A percentile compares a stretch with the other conserved stretches of the same genome.
phyloP scores from a whole-genome alignment of 2,888 invertebrate species.

The Napeogenes sylphis region DNA sequence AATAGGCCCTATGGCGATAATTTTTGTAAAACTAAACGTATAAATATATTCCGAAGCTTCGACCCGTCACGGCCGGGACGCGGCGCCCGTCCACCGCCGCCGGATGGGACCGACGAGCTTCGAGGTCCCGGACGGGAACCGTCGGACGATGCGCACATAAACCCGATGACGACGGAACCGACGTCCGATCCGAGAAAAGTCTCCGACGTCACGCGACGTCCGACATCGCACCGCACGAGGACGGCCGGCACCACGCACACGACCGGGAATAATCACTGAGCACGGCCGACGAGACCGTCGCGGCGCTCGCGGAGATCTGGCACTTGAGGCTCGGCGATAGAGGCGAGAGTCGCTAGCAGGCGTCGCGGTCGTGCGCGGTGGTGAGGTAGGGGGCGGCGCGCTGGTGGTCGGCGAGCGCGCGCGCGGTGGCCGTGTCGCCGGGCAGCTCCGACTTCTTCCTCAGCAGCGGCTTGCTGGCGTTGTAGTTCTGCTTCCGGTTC shows the following conservation, averaged over 20 bases:
- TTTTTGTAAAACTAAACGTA: neutral
- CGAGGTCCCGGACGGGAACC: no score
- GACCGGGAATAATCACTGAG: no score
- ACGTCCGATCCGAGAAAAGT: no score
- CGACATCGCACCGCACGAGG: no score
- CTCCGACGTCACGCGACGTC: no score
- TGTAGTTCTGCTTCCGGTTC: conserved; percentile 80
- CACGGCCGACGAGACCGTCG: no score
- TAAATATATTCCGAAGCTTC: neutral
- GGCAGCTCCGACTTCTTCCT: conserved; percentile 97
- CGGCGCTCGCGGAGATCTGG: conserved; percentile 13
- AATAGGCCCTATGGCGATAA: conserved; percentile 1
- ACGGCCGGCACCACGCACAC: no score
- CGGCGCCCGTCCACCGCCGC: no score
- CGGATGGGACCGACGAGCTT: no score
- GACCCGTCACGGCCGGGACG: neutral
- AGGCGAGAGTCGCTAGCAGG: conserved; percentile 79
- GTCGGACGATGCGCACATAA: no score
- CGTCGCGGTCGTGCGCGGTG: conserved; percentile 89
- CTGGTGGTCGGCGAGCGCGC: conserved; percentile 94
- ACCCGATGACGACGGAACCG: no score
- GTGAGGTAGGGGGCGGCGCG: conserved; percentile 93
- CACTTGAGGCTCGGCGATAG: conserved; percentile 7
- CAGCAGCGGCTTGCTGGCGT: conserved; percentile 88
- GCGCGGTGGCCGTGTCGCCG: conserved; percentile 93